Base-by-base conservation (phyloP, 53 echinoderm and acorn worm species). In the Echinometra lucunter region DNA sequence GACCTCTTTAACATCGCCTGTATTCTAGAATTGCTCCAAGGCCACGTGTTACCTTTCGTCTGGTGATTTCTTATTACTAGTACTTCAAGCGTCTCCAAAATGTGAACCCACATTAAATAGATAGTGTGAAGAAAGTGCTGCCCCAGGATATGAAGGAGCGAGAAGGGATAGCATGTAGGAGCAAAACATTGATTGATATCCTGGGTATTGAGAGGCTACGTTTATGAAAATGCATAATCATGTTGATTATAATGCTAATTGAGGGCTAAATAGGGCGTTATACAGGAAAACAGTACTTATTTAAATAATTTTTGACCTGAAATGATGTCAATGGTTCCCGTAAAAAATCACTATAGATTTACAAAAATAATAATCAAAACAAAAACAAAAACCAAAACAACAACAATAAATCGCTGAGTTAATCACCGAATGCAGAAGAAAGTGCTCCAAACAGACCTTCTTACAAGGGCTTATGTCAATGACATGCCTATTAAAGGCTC, bases 1-100 rank as follows among this genome's bases (percentile, higher is more conserved):
- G 72, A 72, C 72, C 72, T 35, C 72, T 72, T 32, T 72, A 72
- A 72, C 72, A 72, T 72, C 28, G 72, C 72, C 72, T 35, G 32
- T 72, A 32, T 72, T 72, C 72, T 32, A 32, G 13, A 32, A 72
- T 72, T 72, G 32, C 72, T 72, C 35, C 72, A 72, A 72, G 72
- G 72, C 30, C 35, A 35, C 32, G 28, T 72, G 34, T 72, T 34
- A 72, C 72, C 72, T 72, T 72, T 34, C 72, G 34, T 35, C 72
- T 63, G 25, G 25, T 25, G 25, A 63, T 63, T 27, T 63, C 63
- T 63, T 63, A 27, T 63, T 53, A 4, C 53, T 53, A 9, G 9
- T 11, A 63, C 63, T 57, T 57, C 27, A 25, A 63, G 63, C 25
- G 27, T 63, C 25, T 23, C 23, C 63, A 19, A 25, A 63, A 63